Evolutionary conservation across 2,797 vertebrate species (phyloP).

Genomic region (Nothura maculosa): DNA sequence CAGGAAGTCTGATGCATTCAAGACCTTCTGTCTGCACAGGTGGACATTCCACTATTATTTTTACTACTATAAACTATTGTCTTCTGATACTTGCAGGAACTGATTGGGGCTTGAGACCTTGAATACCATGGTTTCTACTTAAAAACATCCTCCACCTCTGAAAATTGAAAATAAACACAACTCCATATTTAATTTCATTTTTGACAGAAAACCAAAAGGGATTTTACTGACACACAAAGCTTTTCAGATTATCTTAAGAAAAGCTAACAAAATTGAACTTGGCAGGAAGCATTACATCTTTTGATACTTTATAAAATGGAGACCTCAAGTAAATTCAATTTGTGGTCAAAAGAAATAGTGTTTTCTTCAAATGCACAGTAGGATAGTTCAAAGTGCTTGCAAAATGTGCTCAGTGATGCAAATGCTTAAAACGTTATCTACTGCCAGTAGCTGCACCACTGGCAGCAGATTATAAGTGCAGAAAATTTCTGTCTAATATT

Average conservation of each 20-base stretch:
- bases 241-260: background rate
- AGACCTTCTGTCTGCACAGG: background rate
- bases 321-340: slow-evolving; percentile 52
- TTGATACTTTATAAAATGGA: slow-evolving; percentile 49
- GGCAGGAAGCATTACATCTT: background rate
- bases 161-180: background rate
- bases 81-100: background rate
- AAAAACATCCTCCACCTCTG: background rate
- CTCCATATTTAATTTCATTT: background rate
- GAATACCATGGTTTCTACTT: background rate
- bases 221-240: background rate
- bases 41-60: background rate
- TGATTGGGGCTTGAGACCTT: background rate
- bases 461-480: slow-evolving; percentile 64
- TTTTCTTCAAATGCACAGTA: slow-evolving; percentile 52
- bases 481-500: slow-evolving; percentile 63
- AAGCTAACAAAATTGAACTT: background rate
- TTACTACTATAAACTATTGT: background rate
- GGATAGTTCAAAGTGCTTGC: slow-evolving; percentile 65
- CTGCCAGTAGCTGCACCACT: slow-evolving; percentile 68
- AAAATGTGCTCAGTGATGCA: slow-evolving; percentile 74
- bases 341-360: slow-evolving; percentile 51
- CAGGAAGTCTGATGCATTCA: background rate
- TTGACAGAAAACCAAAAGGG: background rate
- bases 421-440: slow-evolving; percentile 69